Evolutionary conservation across 1,140 invertebrate genomes (phyloP), one percentile per base, ranked within the genome.

Genomic region (Drosophila kikkawai): DNA sequence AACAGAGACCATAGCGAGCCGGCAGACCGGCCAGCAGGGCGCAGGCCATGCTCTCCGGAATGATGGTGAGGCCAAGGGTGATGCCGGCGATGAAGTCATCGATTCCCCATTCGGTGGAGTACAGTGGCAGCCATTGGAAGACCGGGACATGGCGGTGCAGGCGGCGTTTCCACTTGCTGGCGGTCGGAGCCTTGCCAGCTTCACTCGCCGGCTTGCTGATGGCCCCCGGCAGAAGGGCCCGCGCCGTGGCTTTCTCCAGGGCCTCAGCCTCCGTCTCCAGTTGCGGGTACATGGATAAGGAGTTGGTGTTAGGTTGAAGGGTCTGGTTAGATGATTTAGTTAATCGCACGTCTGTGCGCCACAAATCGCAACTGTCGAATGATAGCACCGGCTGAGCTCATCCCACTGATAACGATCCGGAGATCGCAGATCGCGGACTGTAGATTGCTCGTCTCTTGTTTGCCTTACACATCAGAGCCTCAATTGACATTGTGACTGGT

Each of bases 11-110:
- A 90, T 94, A 94, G 85, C 97, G 95, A 2, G 95, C 94, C 0
- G 95, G 95, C 42, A 97, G 90, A 36, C 95, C 95, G 4, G 96
- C 96, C 4, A 98, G 93, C 56, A 95, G 93, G 29, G 97, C 96
- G 84, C 97, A 97, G 8, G 96, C 97, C 61, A 98, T 96, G 80
- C 96, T 97, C 92, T 98, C 97, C 5, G 97, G 97, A 44, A 98
- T 96, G 79, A 97, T 95, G 2, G 96, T 97, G 2, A 97, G 93
- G 4, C 96, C 97, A 8, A 97, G 93, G 7, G 97, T 97, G 45
- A 97, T 93, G 45, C 97, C 97, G 8, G 96, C 96, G 65, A 97
- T 95, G 3, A 95, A 71, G 92, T 97, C 96, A 9, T 95, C 94
- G 32, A 95, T 82, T 1, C 94, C 95, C 61, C 94, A 93, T 57